Percentiles rank a stretch among this genome's conserved stretches.
phyloP scores from a whole-genome alignment of 2,113 vertebrate species.

The Menura novaehollandiae region DNA sequence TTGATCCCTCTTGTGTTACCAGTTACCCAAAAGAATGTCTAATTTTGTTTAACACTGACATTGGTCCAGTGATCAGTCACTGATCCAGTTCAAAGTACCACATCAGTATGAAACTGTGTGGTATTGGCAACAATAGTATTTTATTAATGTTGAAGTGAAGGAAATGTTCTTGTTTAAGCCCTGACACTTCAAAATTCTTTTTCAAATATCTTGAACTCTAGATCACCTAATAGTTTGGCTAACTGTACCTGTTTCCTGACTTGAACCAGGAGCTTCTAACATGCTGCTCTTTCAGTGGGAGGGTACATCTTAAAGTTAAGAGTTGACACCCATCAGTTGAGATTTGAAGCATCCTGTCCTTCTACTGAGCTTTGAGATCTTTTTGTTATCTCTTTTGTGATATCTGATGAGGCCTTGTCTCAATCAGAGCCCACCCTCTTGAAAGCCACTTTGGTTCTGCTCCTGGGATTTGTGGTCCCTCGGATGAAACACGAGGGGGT shows the following conservation, averaged over 20 bases:
- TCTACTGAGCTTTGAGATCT: not conserved
- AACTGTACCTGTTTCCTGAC: not conserved
- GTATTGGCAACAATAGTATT: not conserved
- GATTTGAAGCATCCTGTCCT: not conserved
- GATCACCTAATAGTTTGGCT: not conserved
- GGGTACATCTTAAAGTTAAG: not conserved
- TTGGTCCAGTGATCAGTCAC: not conserved
- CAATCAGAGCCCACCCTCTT: accelerated
- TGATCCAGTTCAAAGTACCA: not conserved
- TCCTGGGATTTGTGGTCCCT: not conserved
- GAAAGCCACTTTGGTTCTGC: not conserved
- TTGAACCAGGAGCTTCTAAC: not conserved
- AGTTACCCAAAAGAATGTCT: not conserved
- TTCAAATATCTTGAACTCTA: not conserved
- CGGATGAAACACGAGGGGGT: accelerated
- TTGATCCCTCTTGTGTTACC: not conserved
- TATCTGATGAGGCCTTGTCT: not conserved
- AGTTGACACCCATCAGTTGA: not conserved
- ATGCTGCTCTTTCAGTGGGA: not conserved
- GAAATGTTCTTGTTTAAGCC: not conserved
- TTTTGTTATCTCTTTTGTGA: not conserved
- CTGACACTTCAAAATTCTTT: not conserved
- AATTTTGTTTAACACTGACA: not conserved
- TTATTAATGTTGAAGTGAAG: not conserved
- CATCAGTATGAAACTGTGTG: not conserved